These are phyloP conservation scores for Ameiurus melas DNA, from an alignment of 2,113 vertebrate genomes.

Conservation along the genomic window DNA sequence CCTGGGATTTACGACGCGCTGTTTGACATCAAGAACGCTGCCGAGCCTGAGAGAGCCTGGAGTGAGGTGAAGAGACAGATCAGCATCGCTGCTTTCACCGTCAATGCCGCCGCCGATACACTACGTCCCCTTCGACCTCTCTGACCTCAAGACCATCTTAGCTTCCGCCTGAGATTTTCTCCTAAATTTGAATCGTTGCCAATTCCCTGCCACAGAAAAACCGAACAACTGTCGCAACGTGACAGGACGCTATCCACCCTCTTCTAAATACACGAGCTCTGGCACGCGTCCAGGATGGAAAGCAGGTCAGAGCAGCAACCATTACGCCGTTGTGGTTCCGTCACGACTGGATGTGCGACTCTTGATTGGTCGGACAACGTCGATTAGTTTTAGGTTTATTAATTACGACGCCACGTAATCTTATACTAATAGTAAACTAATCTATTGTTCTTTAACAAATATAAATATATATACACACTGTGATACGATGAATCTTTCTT, in stretches of 20 bases:
- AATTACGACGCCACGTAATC: background rate
- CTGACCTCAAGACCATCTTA: no score
- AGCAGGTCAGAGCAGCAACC: background rate
- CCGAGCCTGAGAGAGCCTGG: slow-evolving; percentile 76
- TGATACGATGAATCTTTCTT: no score
- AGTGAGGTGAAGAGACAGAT: slow-evolving; percentile 87
- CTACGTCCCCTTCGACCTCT: slow-evolving; percentile 59
- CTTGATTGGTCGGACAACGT: background rate
- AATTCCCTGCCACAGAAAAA: background rate
- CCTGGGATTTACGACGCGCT: slow-evolving; percentile 91
- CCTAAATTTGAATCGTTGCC: background rate
- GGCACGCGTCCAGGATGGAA: background rate
- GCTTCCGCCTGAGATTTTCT: background rate
- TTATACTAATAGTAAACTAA: background rate
- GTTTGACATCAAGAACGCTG: slow-evolving; percentile 81
- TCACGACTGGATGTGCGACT: background rate
- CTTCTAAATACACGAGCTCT: background rate
- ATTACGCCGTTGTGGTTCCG: no score
- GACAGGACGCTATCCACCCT: background rate
- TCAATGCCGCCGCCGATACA: slow-evolving; percentile 84
- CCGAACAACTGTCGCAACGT: background rate
- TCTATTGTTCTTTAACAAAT: background rate
- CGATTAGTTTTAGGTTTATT: background rate
- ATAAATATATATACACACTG: background rate
- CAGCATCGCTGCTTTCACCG: slow-evolving; percentile 85